These are phyloP conservation scores for Noctua comes DNA, from an alignment of 2,888 invertebrate species.

Conservation along the genomic window DNA sequence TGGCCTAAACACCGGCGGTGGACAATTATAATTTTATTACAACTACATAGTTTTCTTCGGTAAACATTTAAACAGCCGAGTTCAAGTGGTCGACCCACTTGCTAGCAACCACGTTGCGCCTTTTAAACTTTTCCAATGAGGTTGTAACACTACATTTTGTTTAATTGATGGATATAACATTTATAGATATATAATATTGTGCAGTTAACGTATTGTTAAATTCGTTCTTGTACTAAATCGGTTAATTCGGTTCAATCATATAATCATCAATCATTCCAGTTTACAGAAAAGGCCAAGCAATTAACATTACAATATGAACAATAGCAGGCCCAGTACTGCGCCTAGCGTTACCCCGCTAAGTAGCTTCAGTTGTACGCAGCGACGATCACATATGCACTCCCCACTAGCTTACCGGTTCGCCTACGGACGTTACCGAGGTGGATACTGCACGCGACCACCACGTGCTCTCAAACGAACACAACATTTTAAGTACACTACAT, in stretches of 20 bases:
- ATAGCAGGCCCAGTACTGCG: conserved; percentile 37
- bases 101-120: conserved; percentile 28
- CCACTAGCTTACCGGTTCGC: conserved; percentile 52
- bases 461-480: conserved; percentile 51
- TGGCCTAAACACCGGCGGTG: background rate
- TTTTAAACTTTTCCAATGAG: conserved; percentile 58
- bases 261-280: conserved; percentile 19
- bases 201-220: conserved; percentile 21
- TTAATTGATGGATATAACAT: conserved; percentile 27
- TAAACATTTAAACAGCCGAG: conserved; percentile 26
- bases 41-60: conserved; percentile 6
- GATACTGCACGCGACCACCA: conserved; percentile 52
- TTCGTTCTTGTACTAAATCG: conserved; percentile 21
- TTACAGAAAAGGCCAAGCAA: conserved; percentile 34
- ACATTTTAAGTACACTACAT: conserved; percentile 28
- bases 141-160: conserved; percentile 40
- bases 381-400: conserved; percentile 65
- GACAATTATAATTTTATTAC: conserved; percentile 14
- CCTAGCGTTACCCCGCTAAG: conserved; percentile 40
- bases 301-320: conserved; percentile 43
- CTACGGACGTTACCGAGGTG: conserved; percentile 49
- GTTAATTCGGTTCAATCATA: conserved; percentile 4
- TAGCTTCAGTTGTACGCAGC: conserved; percentile 52
- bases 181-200: conserved; percentile 12
- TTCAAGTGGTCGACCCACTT: conserved; percentile 53